These are phyloP conservation scores for Cinclus mexicanus DNA, from an alignment of 2,113 vertebrate genomes.

Conservation along the genomic window DNA sequence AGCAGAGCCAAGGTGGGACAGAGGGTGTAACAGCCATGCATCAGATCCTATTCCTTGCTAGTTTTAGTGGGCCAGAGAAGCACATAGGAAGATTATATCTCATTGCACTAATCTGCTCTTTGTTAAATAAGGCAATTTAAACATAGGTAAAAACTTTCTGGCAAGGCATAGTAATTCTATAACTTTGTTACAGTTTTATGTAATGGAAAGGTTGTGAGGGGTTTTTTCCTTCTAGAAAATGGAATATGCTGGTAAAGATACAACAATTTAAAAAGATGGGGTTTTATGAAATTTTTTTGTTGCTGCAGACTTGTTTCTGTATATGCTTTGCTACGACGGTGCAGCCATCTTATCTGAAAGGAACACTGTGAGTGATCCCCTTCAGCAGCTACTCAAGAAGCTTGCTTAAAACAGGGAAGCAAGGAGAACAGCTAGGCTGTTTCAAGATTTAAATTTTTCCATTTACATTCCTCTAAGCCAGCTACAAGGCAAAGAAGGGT, in stretches of 20 bases:
- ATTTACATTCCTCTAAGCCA: background rate
- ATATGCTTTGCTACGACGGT: background rate
- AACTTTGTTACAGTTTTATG: background rate
- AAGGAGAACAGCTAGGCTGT: background rate
- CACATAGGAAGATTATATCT: background rate
- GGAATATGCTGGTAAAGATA: background rate
- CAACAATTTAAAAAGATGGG: background rate
- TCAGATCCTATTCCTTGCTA: background rate
- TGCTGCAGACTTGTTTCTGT: background rate
- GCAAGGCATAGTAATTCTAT: background rate
- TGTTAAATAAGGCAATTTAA: constrained; percentile 4
- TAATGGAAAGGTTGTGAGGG: background rate
- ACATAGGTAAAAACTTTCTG: background rate
- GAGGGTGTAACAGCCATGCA: background rate
- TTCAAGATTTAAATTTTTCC: background rate
- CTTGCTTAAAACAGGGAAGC: background rate
- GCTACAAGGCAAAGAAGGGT: background rate
- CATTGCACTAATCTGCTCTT: background rate
- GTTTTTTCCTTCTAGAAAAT: background rate
- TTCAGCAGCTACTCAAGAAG: background rate
- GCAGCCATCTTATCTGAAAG: background rate
- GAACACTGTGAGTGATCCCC: background rate
- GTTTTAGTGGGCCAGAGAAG: background rate
- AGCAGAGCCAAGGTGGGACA: background rate
- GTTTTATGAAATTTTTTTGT: background rate